phyloP scores from a whole-genome alignment of 2,113 vertebrate genomes.

The Prietella phreatophila region DNA sequence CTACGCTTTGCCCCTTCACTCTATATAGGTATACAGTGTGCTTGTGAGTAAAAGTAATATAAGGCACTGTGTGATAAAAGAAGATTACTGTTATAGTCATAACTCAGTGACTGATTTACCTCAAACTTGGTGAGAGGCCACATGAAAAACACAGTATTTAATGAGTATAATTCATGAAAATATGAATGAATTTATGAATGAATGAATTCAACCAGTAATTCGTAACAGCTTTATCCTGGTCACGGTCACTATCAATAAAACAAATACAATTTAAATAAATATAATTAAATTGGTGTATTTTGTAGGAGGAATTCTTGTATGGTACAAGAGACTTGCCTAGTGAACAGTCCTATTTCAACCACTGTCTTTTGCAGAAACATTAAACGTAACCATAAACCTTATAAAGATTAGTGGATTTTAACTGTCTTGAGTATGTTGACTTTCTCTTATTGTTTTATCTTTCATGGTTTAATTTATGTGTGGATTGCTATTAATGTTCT shows the following conservation, averaged over 20 bases:
- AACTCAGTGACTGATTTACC: background rate
- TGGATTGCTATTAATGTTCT: background rate
- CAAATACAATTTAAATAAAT: background rate
- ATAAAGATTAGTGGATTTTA: no score
- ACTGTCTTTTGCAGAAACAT: background rate
- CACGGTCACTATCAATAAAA: background rate
- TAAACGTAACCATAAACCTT: no score
- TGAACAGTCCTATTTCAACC: background rate
- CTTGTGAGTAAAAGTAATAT: background rate
- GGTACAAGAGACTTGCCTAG: background rate
- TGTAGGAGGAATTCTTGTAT: background rate
- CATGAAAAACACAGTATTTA: background rate
- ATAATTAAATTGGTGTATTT: background rate
- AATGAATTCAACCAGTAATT: background rate
- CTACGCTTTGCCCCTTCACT: background rate
- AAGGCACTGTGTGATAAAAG: background rate
- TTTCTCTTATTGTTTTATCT: background rate
- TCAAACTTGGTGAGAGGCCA: background rate
- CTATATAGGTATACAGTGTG: slow-evolving; percentile 59
- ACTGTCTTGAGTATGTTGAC: background rate
- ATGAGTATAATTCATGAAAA: background rate
- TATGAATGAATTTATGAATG: background rate
- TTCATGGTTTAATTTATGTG: background rate
- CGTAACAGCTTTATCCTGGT: background rate
- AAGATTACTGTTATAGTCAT: background rate